These are phyloP conservation scores for Achroia grisella DNA, from an alignment of 1,140 invertebrate species.

Conservation along the genomic window DNA sequence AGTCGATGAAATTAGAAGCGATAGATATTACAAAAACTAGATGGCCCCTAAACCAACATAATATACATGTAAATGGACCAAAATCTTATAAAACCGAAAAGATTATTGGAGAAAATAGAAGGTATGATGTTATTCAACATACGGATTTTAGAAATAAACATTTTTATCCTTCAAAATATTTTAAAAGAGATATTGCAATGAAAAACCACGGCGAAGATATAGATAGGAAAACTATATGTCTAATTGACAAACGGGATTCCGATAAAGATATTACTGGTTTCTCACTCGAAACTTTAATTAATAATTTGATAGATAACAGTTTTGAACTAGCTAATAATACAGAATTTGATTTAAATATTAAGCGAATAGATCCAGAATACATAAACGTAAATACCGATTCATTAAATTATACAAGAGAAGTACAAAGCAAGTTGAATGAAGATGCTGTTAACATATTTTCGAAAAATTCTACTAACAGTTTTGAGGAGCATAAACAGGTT, in stretches of 20 bases:
- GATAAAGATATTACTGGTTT: slow-evolving; percentile 13
- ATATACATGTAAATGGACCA: slow-evolving; percentile 2
- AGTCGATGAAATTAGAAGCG: slow-evolving; percentile 27
- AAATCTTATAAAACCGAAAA: slow-evolving; percentile 10
- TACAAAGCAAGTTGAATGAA: background rate
- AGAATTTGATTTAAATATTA: background rate
- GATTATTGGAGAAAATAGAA: slow-evolving; percentile 3
- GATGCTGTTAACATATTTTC: background rate
- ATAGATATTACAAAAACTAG: slow-evolving; percentile 40
- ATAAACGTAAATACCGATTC: slow-evolving; percentile 6
- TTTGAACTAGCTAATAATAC: slow-evolving; percentile 17
- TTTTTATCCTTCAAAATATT: slow-evolving; percentile 25
- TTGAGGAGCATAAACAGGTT: background rate
- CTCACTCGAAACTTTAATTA: slow-evolving; percentile 38
- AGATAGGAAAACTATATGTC: slow-evolving; percentile 18
- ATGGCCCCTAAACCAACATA: slow-evolving; percentile 39
- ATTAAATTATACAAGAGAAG: background rate
- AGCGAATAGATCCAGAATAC: background rate
- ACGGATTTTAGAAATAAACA: slow-evolving; percentile 10
- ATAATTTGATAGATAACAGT: slow-evolving; percentile 35
- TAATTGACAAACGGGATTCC: slow-evolving; percentile 16
- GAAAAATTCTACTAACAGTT: background rate
- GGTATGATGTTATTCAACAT: slow-evolving; percentile 8
- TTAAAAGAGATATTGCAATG: slow-evolving; percentile 30
- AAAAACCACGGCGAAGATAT: slow-evolving; percentile 21